These are phyloP conservation scores for Diabrotica balteata DNA, from an alignment of 2,888 invertebrate species.

Conservation along the genomic window DNA sequence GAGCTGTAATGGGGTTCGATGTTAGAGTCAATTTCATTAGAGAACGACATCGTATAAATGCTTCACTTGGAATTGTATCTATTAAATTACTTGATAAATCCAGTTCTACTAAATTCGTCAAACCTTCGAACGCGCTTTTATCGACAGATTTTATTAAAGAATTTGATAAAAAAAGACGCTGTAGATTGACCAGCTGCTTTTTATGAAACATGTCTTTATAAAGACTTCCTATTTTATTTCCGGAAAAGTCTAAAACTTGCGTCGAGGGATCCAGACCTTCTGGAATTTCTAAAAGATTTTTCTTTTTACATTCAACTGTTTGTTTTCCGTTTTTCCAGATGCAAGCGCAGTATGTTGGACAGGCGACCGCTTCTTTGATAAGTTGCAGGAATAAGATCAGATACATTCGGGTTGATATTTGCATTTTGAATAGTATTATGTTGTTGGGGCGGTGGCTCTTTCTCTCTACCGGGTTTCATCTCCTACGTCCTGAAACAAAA, in stretches of 20 bases:
- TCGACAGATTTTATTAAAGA: slow-evolving; percentile 82
- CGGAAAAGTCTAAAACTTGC: slow-evolving; percentile 85
- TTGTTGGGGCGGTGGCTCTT: slow-evolving; percentile 11
- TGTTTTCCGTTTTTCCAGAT: slow-evolving; percentile 94
- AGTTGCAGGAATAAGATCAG: slow-evolving; percentile 34
- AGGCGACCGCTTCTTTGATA: slow-evolving; percentile 58
- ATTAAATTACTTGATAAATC: slow-evolving; percentile 86
- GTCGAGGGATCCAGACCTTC: slow-evolving; percentile 82
- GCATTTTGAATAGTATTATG: slow-evolving; percentile 30
- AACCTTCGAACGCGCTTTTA: slow-evolving; percentile 81
- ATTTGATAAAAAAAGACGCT: slow-evolving; percentile 82
- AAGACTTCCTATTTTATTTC: slow-evolving; percentile 80
- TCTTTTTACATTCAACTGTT: slow-evolving; percentile 85
- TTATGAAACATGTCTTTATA: slow-evolving; percentile 81
- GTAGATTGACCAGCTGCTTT: slow-evolving; percentile 82
- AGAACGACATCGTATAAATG: slow-evolving; percentile 80
- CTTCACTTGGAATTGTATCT: slow-evolving; percentile 77
- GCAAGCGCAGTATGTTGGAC: slow-evolving; percentile 83
- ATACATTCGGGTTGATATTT: slow-evolving; percentile 35
- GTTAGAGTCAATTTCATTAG: slow-evolving; percentile 84
- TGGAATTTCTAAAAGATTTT: slow-evolving; percentile 78
- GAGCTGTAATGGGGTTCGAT: slow-evolving; percentile 79
- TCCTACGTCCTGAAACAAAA: slow-evolving; percentile 27
- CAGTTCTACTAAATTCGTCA: slow-evolving; percentile 87
- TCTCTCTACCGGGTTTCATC: slow-evolving; percentile 17